These are phyloP conservation scores for Rotaria magnacalcarata DNA, from an alignment of 2,888 invertebrate species.

Conservation along the genomic window DNA sequence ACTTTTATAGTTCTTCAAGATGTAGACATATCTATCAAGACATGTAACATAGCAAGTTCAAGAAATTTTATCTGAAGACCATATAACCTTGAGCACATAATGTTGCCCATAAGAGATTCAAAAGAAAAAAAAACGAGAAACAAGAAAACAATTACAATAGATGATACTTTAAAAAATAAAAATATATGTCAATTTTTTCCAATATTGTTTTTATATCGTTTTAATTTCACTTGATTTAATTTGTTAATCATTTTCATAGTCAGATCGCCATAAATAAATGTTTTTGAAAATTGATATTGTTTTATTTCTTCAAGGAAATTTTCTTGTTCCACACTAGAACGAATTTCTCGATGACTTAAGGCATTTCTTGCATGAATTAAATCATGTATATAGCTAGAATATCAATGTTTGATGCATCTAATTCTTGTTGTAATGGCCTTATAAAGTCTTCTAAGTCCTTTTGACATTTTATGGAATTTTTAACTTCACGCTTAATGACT, in stretches of 20 bases:
- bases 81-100: too few relatives aligned
- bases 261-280: neutral
- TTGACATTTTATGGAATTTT: neutral
- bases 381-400: neutral
- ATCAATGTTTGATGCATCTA: neutral
- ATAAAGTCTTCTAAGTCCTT: neutral
- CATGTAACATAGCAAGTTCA: too few relatives aligned
- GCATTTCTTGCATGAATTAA: neutral
- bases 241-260: neutral
- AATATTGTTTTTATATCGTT: neutral
- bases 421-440: neutral
- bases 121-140: neutral
- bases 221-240: neutral
- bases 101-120: neutral
- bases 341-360: neutral
- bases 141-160: too few relatives aligned
- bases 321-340: neutral
- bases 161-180: neutral
- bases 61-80: too few relatives aligned
- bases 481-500: neutral
- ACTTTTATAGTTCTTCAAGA: too few relatives aligned
- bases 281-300: neutral
- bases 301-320: neutral
- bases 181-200: neutral
- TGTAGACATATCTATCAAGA: too few relatives aligned